phyloP scores from a whole-genome alignment of 2,888 invertebrate genomes.

The Nomada lathburiana region DNA sequence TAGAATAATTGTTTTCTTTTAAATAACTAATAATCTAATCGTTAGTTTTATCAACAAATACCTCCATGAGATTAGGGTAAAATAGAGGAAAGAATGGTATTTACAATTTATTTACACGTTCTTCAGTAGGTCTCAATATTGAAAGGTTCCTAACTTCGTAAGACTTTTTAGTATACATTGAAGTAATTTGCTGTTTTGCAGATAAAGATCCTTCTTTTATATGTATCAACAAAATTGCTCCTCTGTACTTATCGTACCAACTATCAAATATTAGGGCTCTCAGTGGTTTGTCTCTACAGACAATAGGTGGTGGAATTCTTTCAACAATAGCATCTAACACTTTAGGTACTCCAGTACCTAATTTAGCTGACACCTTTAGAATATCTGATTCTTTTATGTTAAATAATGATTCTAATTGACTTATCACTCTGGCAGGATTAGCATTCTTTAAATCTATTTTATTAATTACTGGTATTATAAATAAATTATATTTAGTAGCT shows the following conservation, averaged over 20 bases:
- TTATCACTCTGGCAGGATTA: slow-evolving; percentile 92
- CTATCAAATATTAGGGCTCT: slow-evolving; percentile 96
- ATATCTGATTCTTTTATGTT: slow-evolving; percentile 90
- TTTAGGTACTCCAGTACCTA: slow-evolving; percentile 92
- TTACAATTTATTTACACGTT: slow-evolving; percentile 88
- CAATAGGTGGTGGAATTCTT: slow-evolving; percentile 91
- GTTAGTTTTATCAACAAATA: background rate
- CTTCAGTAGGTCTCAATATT: slow-evolving; percentile 92
- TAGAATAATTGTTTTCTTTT: slow-evolving; percentile 69
- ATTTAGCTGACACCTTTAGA: slow-evolving; percentile 95
- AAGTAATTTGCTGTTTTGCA: slow-evolving; percentile 91
- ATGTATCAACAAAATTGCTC: slow-evolving; percentile 91
- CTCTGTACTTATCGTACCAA: slow-evolving; percentile 95
- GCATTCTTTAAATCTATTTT: slow-evolving; percentile 98
- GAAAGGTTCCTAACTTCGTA: slow-evolving; percentile 93
- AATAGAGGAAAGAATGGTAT: slow-evolving; percentile 68
- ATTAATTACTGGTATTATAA: slow-evolving; percentile 96
- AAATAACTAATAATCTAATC: slow-evolving; percentile 15
- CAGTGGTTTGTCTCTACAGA: slow-evolving; percentile 87
- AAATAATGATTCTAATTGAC: slow-evolving; percentile 93
- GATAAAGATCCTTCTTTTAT: slow-evolving; percentile 91
- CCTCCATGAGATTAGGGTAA: slow-evolving; percentile 8
- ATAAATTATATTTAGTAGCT: slow-evolving; percentile 92
- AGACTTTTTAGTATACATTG: slow-evolving; percentile 89
- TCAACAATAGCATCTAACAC: slow-evolving; percentile 92